Conservation (phyloP, 2,797 vertebrate genomes). For the Amblyopsis hoosieri region DNA sequence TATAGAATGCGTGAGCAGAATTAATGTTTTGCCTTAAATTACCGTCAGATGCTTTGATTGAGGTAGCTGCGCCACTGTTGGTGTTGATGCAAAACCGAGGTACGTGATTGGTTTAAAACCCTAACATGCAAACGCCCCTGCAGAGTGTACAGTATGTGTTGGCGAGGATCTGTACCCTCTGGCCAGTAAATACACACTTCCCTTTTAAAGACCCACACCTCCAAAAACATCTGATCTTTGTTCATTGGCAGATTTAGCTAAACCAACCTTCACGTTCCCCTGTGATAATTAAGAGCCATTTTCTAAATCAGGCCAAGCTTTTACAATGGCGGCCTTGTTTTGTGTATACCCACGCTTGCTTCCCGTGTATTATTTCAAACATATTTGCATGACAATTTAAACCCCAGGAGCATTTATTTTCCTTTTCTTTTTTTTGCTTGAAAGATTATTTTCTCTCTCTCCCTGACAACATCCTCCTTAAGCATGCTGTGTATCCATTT, state of each 20-base stretch:
- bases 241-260: background rate
- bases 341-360: conserved; percentile 5
- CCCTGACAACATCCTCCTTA: conserved; percentile 62
- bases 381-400: conserved; percentile 39
- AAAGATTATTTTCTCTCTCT: conserved; percentile 20
- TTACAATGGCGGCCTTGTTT: conserved; percentile 19
- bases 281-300: background rate
- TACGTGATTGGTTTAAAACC: no score
- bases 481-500: conserved; percentile 69
- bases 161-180: no score
- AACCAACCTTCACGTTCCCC: background rate
- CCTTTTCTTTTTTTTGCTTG: conserved; percentile 33
- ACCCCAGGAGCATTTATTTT: conserved; percentile 44
- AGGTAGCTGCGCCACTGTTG: no score
- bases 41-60: no score
- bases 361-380: conserved; percentile 31
- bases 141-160: no score
- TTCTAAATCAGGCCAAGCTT: background rate
- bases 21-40: no score
- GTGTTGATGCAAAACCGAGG: no score
- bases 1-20: no score
- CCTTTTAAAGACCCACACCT: no score
- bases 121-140: no score
- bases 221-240: background rate
- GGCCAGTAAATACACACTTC: no score